These are phyloP conservation scores for Pachycephus smyrnensis DNA, from an alignment of 2,888 invertebrate species.

Conservation along the genomic window DNA sequence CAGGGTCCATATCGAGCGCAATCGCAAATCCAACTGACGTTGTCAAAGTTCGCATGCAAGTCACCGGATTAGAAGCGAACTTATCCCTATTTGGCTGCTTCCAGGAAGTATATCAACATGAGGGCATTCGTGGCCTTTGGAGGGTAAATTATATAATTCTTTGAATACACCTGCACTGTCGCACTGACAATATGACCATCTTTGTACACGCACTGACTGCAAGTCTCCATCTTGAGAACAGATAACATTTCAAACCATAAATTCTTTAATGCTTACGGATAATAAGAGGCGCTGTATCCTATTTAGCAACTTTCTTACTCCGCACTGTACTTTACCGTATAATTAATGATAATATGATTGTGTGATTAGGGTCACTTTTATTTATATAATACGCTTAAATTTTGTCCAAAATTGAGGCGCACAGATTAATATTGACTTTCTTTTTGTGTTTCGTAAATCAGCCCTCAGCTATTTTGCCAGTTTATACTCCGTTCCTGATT, in stretches of 20 bases:
- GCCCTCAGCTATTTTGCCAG: not conserved
- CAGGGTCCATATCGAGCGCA: constrained; percentile 92
- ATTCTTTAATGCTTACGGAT: not conserved
- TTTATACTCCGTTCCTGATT: constrained; percentile 3
- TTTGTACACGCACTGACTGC: constrained; percentile 8
- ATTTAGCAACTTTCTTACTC: too few species aligned
- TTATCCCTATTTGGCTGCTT: constrained; percentile 79
- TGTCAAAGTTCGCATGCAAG: constrained; percentile 95
- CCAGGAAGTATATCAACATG: constrained; percentile 82
- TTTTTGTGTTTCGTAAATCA: not conserved
- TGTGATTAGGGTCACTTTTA: too few species aligned
- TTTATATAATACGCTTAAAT: too few species aligned
- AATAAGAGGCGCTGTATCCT: too few species aligned
- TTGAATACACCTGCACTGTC: not conserved
- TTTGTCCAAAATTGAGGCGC: not conserved
- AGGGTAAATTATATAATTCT: constrained; percentile 69
- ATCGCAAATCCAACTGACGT: constrained; percentile 97
- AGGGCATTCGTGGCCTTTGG: constrained; percentile 91
- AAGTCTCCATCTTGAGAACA: not conserved
- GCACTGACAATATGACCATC: not conserved
- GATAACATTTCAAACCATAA: not conserved
- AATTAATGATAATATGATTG: too few species aligned
- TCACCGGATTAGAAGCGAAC: constrained; percentile 67
- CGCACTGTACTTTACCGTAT: too few species aligned
- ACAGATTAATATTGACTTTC: not conserved